phyloP scores from a whole-genome alignment of 2,113 vertebrate species.

The Rallus limicola region DNA sequence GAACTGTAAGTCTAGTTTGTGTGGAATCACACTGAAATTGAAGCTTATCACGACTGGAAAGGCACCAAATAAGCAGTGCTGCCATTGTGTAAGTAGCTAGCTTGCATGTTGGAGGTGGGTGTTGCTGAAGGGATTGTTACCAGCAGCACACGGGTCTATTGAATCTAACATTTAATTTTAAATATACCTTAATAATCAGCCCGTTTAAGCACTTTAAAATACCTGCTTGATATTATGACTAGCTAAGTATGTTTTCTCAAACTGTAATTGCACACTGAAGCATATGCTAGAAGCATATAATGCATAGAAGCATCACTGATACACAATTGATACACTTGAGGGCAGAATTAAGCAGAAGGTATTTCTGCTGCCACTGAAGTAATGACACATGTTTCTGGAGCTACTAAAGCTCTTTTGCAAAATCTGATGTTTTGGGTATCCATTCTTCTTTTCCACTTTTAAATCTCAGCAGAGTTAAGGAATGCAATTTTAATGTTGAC shows the following conservation, averaged over 20 bases:
- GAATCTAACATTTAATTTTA: not conserved
- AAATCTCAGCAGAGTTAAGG: not conserved
- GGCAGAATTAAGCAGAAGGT: not conserved
- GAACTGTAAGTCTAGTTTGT: not conserved
- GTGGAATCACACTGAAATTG: not conserved
- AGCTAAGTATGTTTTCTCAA: not conserved
- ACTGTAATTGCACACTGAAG: not conserved
- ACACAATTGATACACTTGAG: not conserved
- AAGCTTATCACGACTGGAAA: not conserved
- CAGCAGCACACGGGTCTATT: not conserved
- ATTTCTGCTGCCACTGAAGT: not conserved
- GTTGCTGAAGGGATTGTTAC: not conserved
- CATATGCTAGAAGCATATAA: not conserved
- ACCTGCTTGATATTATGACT: not conserved
- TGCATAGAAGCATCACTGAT: not conserved
- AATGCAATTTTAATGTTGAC: not conserved
- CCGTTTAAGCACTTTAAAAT: not conserved
- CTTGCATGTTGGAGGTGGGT: not conserved
- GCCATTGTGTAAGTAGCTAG: not conserved
- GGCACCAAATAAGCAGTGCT: not conserved
- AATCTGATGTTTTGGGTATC: not conserved
- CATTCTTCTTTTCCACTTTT: not conserved
- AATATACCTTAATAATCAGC: not conserved
- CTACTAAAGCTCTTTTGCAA: not conserved
- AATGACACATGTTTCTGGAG: fast-evolving